Evolutionary conservation across 2,888 invertebrate genomes (phyloP).

Genomic region (Erebia ligea): DNA sequence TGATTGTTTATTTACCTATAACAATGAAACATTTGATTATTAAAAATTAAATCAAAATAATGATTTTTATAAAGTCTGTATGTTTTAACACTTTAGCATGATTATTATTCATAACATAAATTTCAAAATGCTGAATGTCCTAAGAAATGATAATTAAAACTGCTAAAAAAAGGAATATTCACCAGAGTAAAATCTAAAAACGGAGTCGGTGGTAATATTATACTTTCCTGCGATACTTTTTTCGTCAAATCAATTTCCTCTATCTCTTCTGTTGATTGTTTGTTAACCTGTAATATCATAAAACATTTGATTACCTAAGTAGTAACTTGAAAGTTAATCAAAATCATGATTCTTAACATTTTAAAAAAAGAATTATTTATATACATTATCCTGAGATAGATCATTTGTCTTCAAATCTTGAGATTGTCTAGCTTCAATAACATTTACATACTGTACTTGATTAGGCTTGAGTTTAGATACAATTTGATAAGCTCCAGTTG

Average conservation of each 20-base stretch:
- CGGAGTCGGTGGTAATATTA: conserved; percentile 65
- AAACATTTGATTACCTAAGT: background rate
- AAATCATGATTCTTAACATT: background rate
- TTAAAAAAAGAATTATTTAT: background rate
- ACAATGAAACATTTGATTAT: too few relatives aligned
- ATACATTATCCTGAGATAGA: conserved; percentile 26
- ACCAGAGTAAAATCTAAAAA: conserved; percentile 61
- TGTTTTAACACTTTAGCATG: too few relatives aligned
- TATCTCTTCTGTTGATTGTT: conserved; percentile 43
- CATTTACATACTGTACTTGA: conserved; percentile 53
- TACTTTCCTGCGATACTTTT: conserved; percentile 42
- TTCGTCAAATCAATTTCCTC: conserved; percentile 56
- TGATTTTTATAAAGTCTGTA: too few relatives aligned
- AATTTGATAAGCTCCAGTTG: conserved; percentile 55
- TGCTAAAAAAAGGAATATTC: background rate
- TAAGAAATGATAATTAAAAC: too few relatives aligned
- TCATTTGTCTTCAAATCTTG: conserved; percentile 16
- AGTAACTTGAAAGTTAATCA: background rate
- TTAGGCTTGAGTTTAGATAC: conserved; percentile 58
- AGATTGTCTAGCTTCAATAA: conserved; percentile 45
- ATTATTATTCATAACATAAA: too few relatives aligned
- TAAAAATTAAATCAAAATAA: too few relatives aligned
- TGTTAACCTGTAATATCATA: background rate
- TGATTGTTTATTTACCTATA: too few relatives aligned
- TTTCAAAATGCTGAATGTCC: too few relatives aligned